These are phyloP conservation scores for Mastomys natalensis DNA, from an alignment of 2,113 vertebrate species.

Conservation along the genomic window DNA sequence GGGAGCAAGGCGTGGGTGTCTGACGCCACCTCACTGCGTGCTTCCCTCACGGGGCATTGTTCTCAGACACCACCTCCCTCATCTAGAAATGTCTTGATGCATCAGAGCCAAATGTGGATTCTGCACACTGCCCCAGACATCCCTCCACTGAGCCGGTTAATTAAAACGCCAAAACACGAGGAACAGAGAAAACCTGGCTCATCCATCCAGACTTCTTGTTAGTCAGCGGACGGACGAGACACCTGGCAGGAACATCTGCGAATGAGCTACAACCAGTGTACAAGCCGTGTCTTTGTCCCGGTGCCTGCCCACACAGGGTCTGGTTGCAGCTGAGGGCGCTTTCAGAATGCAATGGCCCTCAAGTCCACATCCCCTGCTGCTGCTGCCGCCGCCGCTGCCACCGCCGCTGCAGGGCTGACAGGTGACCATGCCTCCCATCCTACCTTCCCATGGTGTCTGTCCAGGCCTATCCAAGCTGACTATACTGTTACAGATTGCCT, in stretches of 20 bases:
- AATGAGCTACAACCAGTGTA: conserved; percentile 66
- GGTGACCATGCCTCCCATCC: background rate
- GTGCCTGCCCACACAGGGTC: conserved; percentile 64
- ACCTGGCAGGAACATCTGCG: conserved; percentile 84
- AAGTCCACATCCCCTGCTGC: conserved; percentile 69
- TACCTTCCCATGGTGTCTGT: conserved; percentile 17
- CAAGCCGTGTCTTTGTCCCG: conserved; percentile 67
- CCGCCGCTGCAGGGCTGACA: background rate
- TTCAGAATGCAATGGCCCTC: conserved; percentile 73
- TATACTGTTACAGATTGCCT: fast-evolving
- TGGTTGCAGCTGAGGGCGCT: conserved; percentile 55
- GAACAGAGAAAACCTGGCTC: background rate
- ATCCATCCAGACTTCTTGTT: conserved; percentile 4
- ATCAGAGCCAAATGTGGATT: conserved; percentile 24
- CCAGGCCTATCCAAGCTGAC: background rate
- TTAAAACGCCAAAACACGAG: conserved; percentile 18
- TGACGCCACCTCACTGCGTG: fast-evolving
- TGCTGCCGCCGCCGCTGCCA: background rate
- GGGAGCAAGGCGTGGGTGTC: fast-evolving
- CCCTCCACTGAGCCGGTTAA: conserved; percentile 22
- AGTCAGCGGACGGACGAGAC: conserved; percentile 41
- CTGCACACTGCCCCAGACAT: background rate
- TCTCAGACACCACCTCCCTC: fast-evolving
- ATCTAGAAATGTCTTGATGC: background rate
- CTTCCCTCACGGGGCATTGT: background rate